Evolutionary conservation across 2,888 invertebrate species (phyloP).

Genomic region (Trypoxylon attenuatum): DNA sequence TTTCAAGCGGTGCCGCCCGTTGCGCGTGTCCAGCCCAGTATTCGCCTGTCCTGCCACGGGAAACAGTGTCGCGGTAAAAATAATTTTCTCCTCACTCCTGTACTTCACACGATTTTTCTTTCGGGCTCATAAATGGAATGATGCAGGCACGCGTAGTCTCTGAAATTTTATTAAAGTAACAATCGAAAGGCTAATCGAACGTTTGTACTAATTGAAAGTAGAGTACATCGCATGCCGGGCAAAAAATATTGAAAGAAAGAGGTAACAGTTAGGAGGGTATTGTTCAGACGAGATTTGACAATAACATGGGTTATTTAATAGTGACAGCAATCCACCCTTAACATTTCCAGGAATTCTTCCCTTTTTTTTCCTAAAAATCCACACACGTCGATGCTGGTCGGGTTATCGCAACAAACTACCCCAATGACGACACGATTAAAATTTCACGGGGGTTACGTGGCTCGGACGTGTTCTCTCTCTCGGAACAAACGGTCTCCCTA

Average conservation of each 20-base stretch:
- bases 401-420: constrained; percentile 73
- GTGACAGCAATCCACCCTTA: neutral
- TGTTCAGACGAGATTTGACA: too few species aligned
- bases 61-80: constrained; percentile 13
- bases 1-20: constrained; percentile 25
- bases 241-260: too few species aligned
- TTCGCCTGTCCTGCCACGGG: constrained; percentile 3
- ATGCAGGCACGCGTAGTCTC: too few species aligned
- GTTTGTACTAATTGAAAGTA: too few species aligned
- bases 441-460: constrained; percentile 69
- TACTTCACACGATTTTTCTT: too few species aligned
- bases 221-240: too few species aligned
- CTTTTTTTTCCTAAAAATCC: constrained; percentile 40
- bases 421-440: constrained; percentile 74
- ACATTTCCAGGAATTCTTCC: constrained; percentile 13
- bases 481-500: constrained; percentile 57
- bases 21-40: neutral
- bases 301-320: too few species aligned
- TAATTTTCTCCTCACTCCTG: constrained; percentile 10
- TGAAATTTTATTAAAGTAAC: too few species aligned
- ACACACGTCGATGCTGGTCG: constrained; percentile 59
- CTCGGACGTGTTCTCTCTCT: constrained; percentile 40
- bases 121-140: too few species aligned
- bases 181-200: too few species aligned
- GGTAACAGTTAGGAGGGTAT: too few species aligned